Base-by-base conservation (phyloP, 2,113 vertebrate genomes). In the Ancistrus triradiatus region DNA sequence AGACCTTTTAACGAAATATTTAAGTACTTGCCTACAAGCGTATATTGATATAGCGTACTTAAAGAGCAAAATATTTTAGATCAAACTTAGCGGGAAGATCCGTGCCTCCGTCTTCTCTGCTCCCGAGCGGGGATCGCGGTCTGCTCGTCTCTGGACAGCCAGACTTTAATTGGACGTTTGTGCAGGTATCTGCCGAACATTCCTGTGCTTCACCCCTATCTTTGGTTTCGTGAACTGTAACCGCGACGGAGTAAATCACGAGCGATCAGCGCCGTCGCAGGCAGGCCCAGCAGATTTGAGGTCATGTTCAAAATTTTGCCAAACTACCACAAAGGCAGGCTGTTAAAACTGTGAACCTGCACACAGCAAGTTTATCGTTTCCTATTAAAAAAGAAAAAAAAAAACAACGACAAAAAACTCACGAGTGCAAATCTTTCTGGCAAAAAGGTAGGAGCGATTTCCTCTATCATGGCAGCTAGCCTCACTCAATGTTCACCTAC, bases 401-500 rank as follows among this genome's bases (percentile, higher is more conserved):
- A n/a, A n/a, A n/a, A n/a, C n/a, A n/a, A n/a, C n/a, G n/a, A n/a
- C n/a, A n/a, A n/a, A n/a, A n/a, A n/a, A n/a, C n/a, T n/a, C n/a
- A n/a, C n/a, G 11, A 47, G 48, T 4, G n/a, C 43, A 6, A 44
- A 38, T 68, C 51, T 63, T 59, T 67, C 63, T 33, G 47, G 64
- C 52, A 53, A 68, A 37, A 68, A 38, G 71, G 73, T 85, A 82
- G 85, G 85, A 90, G 81, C 84, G n/a, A 82, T 81, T 87, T 88
- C 85, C 82, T 85, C 78, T 83, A 88, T 87, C 88, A 85, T 84
- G 92, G 92, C 93, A 95, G 93, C 93, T 93, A 95, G 83, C 89
- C 85, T 80, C 86, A 84, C 85, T 80, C 86, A 84, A 77, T 75
- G 81, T 86, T 40, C 76, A 88, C 86, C 87, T 81, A 74, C 81